phyloP scores from a whole-genome alignment of 2,888 invertebrate genomes.

The Drosophila conformis region DNA sequence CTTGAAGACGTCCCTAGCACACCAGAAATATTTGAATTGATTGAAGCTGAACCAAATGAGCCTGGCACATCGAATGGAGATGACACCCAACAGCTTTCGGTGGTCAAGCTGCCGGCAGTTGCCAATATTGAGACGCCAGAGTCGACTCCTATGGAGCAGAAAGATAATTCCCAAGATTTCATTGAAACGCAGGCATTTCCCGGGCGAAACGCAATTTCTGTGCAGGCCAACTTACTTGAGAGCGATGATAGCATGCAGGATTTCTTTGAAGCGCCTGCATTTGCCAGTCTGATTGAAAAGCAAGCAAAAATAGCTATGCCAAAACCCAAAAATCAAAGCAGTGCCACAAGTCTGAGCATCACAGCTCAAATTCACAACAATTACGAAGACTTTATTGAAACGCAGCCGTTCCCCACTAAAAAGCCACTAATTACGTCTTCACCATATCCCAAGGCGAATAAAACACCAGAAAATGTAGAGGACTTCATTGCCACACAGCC shows the following conservation, averaged over 20 bases:
- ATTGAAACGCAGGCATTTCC: conserved; percentile 42
- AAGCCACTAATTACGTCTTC: background rate
- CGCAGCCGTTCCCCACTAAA: background rate
- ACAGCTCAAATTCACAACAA: conserved; percentile 18
- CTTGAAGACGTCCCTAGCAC: conserved; percentile 40
- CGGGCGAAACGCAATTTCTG: background rate
- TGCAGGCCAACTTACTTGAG: background rate
- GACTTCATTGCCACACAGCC: conserved; percentile 37
- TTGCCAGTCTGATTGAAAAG: conserved; percentile 13
- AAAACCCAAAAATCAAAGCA: background rate
- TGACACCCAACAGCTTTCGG: conserved; percentile 17
- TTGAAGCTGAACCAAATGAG: background rate
- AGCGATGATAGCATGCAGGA: conserved; percentile 13
- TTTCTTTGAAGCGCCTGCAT: conserved; percentile 5
- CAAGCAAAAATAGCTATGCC: conserved; percentile 11
- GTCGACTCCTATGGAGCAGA: background rate
- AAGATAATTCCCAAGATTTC: conserved; percentile 23
- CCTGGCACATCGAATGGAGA: background rate
- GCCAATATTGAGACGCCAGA: conserved; percentile 50
- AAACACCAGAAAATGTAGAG: conserved; percentile 3
- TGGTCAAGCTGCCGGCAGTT: conserved; percentile 25
- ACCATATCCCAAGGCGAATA: background rate
- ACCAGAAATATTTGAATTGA: conserved; percentile 59
- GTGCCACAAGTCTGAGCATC: conserved; percentile 9
- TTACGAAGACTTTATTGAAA: conserved; percentile 20